Base-by-base conservation (phyloP, 2,888 invertebrate genomes). In the Drosophila tanythrix region DNA sequence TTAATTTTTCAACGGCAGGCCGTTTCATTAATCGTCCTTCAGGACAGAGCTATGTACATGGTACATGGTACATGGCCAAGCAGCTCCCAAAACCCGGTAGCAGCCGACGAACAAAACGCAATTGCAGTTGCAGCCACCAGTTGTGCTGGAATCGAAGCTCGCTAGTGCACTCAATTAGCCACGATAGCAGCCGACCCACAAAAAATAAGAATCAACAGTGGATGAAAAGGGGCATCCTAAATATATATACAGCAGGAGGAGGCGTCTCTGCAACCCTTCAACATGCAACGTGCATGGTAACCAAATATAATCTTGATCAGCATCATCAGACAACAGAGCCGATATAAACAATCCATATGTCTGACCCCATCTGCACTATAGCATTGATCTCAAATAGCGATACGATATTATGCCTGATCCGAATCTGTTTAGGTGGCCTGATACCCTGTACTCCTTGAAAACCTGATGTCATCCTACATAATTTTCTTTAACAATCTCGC, bases 1-100 rank as follows among this genome's bases (percentile, higher is more conserved):
- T 88, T 88, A 90, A 88, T 88, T 81, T 89, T 81, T 84, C 88
- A 89, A 81, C 89, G 74, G 74, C 83, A 67, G 67, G 38, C 63
- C 74, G 65, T 76, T 90, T 79, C 89, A 86, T 86, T 86, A 90
- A 86, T 86, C 88, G 79, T 81, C 74, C 79, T 64, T 53, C 68
- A 59, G 52, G 50, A 51, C 61, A 40, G 40, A 50, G 75, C 38
- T 29, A 21, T 53, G 25, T 48, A 25, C 46, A 46, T 2, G 46
- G 15, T 35, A 33, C 64, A 64, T 48, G 51, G 62, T 50, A 61
- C 52, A 50, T 3, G 29, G 27, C 31, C 36, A 36, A 43, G 25
- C 53, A 27, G 56, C 46, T 25, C 62, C 62, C 52, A 66, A 82
- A 78, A 72, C 72, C 79, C 83, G 75, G 90, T 88, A 90, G 86